Percentiles rank a stretch among this genome's conserved stretches.
Conservation (phyloP, 2,888 invertebrate genomes). For the Antheraea assamensis region DNA sequence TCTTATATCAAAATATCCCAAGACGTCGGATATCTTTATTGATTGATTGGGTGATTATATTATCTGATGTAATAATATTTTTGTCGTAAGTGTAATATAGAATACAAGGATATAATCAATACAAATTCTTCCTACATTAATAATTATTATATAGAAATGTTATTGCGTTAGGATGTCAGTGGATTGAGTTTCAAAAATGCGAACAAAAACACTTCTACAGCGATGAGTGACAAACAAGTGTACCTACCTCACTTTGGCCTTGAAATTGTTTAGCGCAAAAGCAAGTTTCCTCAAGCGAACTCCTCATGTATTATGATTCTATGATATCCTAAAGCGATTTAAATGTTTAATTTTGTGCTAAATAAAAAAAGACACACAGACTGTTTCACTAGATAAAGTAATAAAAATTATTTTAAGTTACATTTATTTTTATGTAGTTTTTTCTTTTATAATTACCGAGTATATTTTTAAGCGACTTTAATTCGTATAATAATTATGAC, state of each 20-base stretch:
- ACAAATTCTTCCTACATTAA: not conserved
- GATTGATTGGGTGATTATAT: not conserved
- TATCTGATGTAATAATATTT: not conserved
- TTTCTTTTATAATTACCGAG: not conserved
- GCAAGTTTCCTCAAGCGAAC: conserved; percentile 12
- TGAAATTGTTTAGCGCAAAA: conserved; percentile 43
- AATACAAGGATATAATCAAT: not conserved
- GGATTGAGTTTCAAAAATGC: conserved; percentile 31
- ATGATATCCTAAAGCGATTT: conserved; percentile 10
- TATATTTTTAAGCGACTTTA: not conserved
- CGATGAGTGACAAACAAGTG: conserved; percentile 40
- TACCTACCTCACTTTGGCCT: conserved; percentile 39
- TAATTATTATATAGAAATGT: conserved; percentile 1
- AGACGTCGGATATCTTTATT: not conserved
- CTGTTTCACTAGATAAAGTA: not conserved
- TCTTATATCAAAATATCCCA: not conserved
- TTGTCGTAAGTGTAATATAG: not conserved
- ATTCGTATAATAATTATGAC: too few species aligned
- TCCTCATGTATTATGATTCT: conserved; percentile 20
- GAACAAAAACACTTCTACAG: conserved; percentile 45
- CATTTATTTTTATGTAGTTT: not conserved
- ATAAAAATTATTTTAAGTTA: not conserved
- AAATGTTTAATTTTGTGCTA: not conserved
- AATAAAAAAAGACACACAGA: not conserved
- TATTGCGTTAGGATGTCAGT: not conserved